Percentiles rank a stretch among this genome's conserved stretches.
Conservation (phyloP, 2,797 vertebrate genomes). For the Gobio occitaniae region DNA sequence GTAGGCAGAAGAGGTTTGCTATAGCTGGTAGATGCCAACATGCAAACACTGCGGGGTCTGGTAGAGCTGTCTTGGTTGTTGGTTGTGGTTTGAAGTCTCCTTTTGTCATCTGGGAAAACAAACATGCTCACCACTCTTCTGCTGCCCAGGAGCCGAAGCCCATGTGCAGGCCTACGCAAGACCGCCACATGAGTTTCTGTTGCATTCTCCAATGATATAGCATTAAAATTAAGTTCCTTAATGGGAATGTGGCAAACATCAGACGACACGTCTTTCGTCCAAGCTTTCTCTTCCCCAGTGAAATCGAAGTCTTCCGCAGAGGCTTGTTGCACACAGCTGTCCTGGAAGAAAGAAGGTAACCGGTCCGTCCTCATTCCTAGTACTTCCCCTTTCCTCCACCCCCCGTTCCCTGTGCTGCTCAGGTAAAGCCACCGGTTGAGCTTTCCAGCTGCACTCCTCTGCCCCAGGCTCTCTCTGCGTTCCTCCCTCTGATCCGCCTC, state of each 20-base stretch:
- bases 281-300: conserved; percentile 56
- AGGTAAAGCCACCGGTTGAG: conserved; percentile 72
- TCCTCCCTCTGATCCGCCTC: conserved; percentile 64
- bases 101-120: conserved; percentile 71
- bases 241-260: conserved; percentile 42
- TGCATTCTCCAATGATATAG: conserved; percentile 55
- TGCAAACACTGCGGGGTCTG: conserved; percentile 85
- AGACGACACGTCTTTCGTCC: conserved; percentile 10
- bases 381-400: conserved; percentile 71
- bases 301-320: conserved; percentile 54
- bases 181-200: conserved; percentile 64
- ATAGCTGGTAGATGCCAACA: conserved; percentile 65
- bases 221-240: conserved; percentile 53
- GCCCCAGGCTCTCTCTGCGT: conserved; percentile 72
- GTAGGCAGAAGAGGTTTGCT: conserved; percentile 36
- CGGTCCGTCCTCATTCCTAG: conserved; percentile 81
- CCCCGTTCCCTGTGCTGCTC: conserved; percentile 71
- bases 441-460: conserved; percentile 66
- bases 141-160: conserved; percentile 54
- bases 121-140: conserved; percentile 80
- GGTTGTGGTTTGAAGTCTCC: conserved; percentile 59
- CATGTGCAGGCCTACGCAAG: conserved; percentile 68
- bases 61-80: conserved; percentile 72
- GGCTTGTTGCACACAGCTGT: conserved; percentile 59
- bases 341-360: conserved; percentile 73